Percentiles rank a stretch among this genome's conserved stretches.
Evolutionary conservation across 1,140 invertebrate species (phyloP).

Genomic region (Pseudomyrmex cubaensis): DNA sequence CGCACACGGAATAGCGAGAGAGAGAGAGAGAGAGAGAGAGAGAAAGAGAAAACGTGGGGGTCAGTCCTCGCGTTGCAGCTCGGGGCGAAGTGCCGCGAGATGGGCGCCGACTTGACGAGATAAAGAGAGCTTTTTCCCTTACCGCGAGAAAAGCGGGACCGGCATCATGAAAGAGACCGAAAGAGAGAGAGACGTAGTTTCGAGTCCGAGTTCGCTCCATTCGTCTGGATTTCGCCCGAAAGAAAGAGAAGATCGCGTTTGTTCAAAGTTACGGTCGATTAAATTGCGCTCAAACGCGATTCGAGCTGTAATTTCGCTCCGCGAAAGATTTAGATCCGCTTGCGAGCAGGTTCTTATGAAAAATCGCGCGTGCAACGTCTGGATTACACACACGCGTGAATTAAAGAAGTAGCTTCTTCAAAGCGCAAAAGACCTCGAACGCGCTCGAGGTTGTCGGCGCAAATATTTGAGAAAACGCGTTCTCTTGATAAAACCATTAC

Average conservation of each 20-base stretch:
- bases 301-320: slow-evolving; percentile 25
- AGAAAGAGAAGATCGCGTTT: slow-evolving; percentile 10
- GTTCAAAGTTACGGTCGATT: slow-evolving; percentile 42
- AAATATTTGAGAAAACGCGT: background rate
- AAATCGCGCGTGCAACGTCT: background rate
- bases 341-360: background rate
- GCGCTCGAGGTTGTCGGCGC: background rate
- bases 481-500: no score
- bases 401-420: background rate
- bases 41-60: slow-evolving; percentile 22
- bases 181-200: slow-evolving; percentile 34
- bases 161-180: background rate
- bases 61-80: slow-evolving; percentile 39
- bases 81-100: slow-evolving; percentile 18
- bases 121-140: slow-evolving; percentile 54
- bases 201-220: slow-evolving; percentile 33
- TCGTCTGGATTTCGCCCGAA: slow-evolving; percentile 19
- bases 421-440: background rate
- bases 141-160: background rate
- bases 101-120: slow-evolving; percentile 57
- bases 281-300: slow-evolving; percentile 33
- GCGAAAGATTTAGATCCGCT: slow-evolving; percentile 17
- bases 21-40: background rate
- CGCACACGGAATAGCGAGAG: slow-evolving; percentile 6
- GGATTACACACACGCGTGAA: background rate